Conservation (phyloP, 2,888 invertebrate species). For the Ophion ellenae region DNA sequence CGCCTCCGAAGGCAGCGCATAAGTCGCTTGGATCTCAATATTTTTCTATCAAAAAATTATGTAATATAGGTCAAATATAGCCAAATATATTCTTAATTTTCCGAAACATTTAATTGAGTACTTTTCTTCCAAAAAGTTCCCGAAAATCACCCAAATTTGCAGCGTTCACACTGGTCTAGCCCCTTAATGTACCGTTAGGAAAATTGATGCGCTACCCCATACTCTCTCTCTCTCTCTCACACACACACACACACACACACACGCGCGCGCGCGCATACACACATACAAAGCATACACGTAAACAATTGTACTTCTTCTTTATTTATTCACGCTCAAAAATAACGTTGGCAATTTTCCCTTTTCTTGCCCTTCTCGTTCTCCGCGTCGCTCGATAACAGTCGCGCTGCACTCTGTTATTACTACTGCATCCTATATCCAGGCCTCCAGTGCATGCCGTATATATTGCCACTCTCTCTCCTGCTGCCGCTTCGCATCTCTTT, state of each 20-base stretch:
- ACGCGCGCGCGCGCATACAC: background rate
- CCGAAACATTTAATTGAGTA: too few species aligned
- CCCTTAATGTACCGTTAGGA: slow-evolving; percentile 21
- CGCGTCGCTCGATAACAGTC: slow-evolving; percentile 39
- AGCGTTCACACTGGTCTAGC: too few species aligned
- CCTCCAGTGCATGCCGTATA: slow-evolving; percentile 3
- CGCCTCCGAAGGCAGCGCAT: too few species aligned
- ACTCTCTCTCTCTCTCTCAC: too few species aligned
- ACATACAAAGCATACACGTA: background rate
- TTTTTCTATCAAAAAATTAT: too few species aligned
- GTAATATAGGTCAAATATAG: too few species aligned
- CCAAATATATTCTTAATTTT: too few species aligned
- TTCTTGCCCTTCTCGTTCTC: slow-evolving; percentile 22
- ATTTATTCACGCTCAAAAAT: slow-evolving; percentile 55
- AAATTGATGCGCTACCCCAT: slow-evolving; percentile 1
- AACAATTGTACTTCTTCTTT: slow-evolving; percentile 38
- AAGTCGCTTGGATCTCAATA: too few species aligned
- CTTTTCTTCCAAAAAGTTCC: too few species aligned
- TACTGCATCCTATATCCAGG: slow-evolving; percentile 32
- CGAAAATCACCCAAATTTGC: too few species aligned
- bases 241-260: background rate
- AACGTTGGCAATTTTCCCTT: slow-evolving; percentile 55
- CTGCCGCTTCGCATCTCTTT: slow-evolving; percentile 44
- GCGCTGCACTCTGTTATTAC: slow-evolving; percentile 40
- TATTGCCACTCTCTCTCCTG: background rate